phyloP scores from a whole-genome alignment of 1,140 invertebrate species.

The Drosophila elegans region DNA sequence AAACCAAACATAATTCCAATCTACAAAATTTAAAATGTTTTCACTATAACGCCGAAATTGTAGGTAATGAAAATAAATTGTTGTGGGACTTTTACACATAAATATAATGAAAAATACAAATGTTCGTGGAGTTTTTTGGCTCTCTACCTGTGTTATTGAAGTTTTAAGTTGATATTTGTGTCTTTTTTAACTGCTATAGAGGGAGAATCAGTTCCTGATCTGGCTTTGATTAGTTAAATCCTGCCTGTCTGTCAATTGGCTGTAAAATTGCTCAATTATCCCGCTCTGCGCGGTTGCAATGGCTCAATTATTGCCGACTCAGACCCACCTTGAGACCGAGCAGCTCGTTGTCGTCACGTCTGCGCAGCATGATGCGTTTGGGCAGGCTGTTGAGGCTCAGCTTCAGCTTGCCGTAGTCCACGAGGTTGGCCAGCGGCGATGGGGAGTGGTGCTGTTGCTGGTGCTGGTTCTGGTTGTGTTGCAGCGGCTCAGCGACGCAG shows the following conservation, averaged over 20 bases:
- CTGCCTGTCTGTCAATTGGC: slow-evolving; percentile 1
- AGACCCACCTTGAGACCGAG: slow-evolving; percentile 61
- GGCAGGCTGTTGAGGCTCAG: slow-evolving; percentile 55
- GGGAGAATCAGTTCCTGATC: background rate
- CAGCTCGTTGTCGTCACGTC: slow-evolving; percentile 78
- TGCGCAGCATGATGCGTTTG: slow-evolving; percentile 75
- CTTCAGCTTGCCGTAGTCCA: slow-evolving; percentile 73
- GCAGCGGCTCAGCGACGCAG: slow-evolving; percentile 85
- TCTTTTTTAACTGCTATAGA: too few relatives aligned
- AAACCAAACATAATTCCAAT: too few relatives aligned
- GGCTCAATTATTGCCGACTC: slow-evolving; percentile 7
- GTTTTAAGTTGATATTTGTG: too few relatives aligned
- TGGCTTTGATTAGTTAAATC: background rate
- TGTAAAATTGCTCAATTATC: slow-evolving; percentile 13
- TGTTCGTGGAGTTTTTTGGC: too few relatives aligned
- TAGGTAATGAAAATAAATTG: too few relatives aligned
- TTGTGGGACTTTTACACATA: too few relatives aligned
- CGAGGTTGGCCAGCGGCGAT: slow-evolving; percentile 65
- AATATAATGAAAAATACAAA: too few relatives aligned
- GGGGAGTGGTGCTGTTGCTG: slow-evolving; percentile 86
- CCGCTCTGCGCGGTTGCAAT: slow-evolving; percentile 17
- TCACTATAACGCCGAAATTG: too few relatives aligned
- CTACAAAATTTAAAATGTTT: too few relatives aligned
- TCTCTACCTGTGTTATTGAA: too few relatives aligned
- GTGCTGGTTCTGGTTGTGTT: slow-evolving; percentile 81